Evolutionary conservation across 2,797 vertebrate genomes (phyloP).

Genomic region (Sitta carolinensis): DNA sequence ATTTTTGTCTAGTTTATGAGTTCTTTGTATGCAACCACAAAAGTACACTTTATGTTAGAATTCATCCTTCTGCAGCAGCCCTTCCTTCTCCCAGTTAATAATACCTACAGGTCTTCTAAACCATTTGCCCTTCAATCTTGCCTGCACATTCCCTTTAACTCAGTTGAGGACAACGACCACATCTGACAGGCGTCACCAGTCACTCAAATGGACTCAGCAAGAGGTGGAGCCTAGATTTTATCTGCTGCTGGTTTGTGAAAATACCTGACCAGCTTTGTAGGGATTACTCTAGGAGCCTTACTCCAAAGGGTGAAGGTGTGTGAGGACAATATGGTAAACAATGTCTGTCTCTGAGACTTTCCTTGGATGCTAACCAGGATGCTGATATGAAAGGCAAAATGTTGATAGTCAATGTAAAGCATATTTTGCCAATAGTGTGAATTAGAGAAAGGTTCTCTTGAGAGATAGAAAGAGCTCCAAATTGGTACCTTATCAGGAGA

Average conservation of each 20-base stretch:
- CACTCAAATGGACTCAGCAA: neutral
- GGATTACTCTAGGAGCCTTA: neutral
- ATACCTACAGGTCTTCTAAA: neutral
- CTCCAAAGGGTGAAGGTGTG: neutral
- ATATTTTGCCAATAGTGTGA: neutral
- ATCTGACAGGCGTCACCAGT: neutral
- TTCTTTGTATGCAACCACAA: neutral
- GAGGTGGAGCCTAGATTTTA: neutral
- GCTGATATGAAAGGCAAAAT: neutral
- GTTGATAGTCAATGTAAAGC: neutral
- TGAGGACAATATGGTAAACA: neutral
- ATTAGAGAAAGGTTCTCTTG: neutral
- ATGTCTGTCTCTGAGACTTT: neutral
- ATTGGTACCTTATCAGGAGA: neutral
- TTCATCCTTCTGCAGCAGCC: neutral
- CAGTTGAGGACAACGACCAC: neutral
- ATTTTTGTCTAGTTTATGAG: neutral
- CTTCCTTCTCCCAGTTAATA: neutral
- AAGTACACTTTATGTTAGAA: rapidly evolving
- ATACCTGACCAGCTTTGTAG: neutral
- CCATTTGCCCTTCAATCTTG: neutral
- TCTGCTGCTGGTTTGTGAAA: neutral
- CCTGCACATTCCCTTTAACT: neutral
- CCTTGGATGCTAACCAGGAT: neutral
- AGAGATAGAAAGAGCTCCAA: neutral